Evolutionary conservation across 2,888 invertebrate species (phyloP).

Genomic region (Galerucella nymphaeae): DNA sequence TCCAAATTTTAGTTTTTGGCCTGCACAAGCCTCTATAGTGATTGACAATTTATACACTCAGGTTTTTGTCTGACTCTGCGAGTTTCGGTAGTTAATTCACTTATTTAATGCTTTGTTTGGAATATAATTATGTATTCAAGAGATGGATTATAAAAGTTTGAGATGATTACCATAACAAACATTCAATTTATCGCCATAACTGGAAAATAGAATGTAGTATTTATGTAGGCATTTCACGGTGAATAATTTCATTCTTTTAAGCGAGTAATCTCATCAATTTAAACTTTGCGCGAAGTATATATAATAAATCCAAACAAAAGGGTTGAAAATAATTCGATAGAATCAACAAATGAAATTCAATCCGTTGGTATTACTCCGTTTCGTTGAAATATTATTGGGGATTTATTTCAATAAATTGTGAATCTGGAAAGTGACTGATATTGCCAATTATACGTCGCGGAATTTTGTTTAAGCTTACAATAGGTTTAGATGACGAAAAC

Average conservation of each 20-base stretch:
- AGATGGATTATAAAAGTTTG: too few relatives aligned
- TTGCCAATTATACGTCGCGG: neutral
- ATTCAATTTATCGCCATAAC: too few relatives aligned
- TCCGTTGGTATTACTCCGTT: neutral
- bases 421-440: neutral
- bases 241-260: neutral
- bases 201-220: too few relatives aligned
- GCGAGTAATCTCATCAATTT: slow-evolving; percentile 16
- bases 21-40: too few relatives aligned
- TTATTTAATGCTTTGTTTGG: too few relatives aligned
- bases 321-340: slow-evolving; percentile 19
- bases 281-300: slow-evolving; percentile 17
- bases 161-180: too few relatives aligned
- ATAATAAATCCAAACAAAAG: slow-evolving; percentile 5
- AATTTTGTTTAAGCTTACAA: neutral
- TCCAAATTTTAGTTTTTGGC: too few relatives aligned
- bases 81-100: too few relatives aligned
- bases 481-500: neutral
- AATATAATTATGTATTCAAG: too few relatives aligned
- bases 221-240: neutral
- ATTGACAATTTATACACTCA: too few relatives aligned
- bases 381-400: neutral
- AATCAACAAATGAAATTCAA: slow-evolving; percentile 12
- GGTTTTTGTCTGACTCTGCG: too few relatives aligned
- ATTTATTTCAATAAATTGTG: neutral